Conservation (phyloP, 1,140 invertebrate genomes). For the Drosophila chauvacae region DNA sequence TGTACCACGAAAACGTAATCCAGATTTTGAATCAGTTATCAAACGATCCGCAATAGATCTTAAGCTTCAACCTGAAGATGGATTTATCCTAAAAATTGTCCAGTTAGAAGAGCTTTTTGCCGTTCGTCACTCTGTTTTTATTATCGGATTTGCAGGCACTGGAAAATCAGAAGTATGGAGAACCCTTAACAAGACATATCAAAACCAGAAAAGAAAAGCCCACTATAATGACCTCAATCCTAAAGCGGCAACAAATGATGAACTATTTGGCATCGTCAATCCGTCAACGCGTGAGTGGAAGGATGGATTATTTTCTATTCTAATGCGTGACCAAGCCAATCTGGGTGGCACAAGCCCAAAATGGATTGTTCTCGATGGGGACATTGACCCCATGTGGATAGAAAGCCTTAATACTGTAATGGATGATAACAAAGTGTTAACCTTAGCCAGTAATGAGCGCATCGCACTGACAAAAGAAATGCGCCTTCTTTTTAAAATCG, state of each 20-base stretch:
- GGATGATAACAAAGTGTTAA: conserved; percentile 10
- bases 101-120: conserved; percentile 11
- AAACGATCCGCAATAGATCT: conserved; percentile 5
- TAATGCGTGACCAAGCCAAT: conserved; percentile 8
- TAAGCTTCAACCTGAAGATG: conserved; percentile 9
- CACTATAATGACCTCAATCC: conserved; percentile 11
- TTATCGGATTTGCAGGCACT: conserved; percentile 7
- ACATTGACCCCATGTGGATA: conserved; percentile 12
- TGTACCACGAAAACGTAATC: conserved; percentile 4
- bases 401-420: conserved; percentile 6
- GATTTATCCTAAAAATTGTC: conserved; percentile 6
- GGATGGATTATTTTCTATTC: conserved; percentile 7
- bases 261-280: conserved; percentile 9
- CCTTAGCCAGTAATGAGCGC: conserved; percentile 3
- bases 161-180: conserved; percentile 13
- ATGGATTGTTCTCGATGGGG: conserved; percentile 11
- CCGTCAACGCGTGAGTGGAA: conserved; percentile 8
- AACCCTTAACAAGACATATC: conserved; percentile 8
- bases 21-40: conserved; percentile 3
- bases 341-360: conserved; percentile 4
- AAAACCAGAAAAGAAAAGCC: conserved; percentile 9
- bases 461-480: conserved; percentile 8
- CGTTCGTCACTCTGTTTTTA: conserved; percentile 5
- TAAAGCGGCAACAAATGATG: conserved; percentile 8
- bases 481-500: conserved; percentile 9